Base-by-base conservation (phyloP, 2,888 invertebrate species). In the Argyresthia goedartella region DNA sequence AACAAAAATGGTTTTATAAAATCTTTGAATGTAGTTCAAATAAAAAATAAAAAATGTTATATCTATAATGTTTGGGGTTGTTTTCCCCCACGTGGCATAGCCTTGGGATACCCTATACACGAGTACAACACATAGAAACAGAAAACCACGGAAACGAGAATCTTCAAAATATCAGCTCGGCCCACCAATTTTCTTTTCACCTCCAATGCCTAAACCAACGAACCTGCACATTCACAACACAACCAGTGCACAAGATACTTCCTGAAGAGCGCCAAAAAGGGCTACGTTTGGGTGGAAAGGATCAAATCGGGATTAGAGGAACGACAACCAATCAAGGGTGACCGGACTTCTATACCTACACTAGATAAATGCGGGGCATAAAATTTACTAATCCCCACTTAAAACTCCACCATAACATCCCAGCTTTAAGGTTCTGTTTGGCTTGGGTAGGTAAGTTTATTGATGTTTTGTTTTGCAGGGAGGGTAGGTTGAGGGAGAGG, bases 301-400 rank as follows among this genome's bases (percentile, higher is more conserved):
- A 89, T 90, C 89, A 90, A 89, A 89, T 87, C 82, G 88, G 90
- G 90, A 90, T 90, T 90, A 90, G 89, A 88, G 84, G 85, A 89
- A 89, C 89, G 89, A 88, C 89, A 89, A 89, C 90, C 90, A 90
- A 90, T 90, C 90, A 90, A 90, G 89, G 86, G 86, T 87, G 87
- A 87, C 87, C 85, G 87, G 87, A 87, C 87, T 80, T 80, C 69
- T 85, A 81, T 86, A 86, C 82, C 86, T 86, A 86, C 84, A 75
- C 75, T 75, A 86, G 81, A 86, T 86, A 86, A 86, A 85, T 85
- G 81, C 80, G 79, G 72, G 78, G 78, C 81, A 82, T 84, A 84
- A 84, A 86, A 85, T 80, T 79, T 73, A 69, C 74, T 70, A 61
- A 52, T 9, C 1, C 35, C 4, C 59, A 58, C 36, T 4, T 25